A percentile compares a stretch with the other conserved stretches of the same genome.
Conservation (phyloP, 2,797 vertebrate species). For the Tenualosa ilisha region DNA sequence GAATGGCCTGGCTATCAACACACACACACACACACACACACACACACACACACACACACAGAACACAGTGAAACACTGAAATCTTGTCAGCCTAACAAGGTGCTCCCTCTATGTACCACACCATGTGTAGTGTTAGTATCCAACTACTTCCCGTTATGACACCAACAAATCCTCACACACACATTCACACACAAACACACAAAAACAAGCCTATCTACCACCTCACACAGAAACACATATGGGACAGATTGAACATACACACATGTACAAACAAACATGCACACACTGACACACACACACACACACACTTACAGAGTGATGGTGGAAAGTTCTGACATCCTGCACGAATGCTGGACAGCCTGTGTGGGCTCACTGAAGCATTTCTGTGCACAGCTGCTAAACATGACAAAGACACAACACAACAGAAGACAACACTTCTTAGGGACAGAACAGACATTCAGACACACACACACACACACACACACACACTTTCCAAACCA, state of each 20-base stretch:
- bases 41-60: too few relatives aligned
- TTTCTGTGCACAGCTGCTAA: conserved; percentile 99
- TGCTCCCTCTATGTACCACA: background rate
- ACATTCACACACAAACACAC: background rate
- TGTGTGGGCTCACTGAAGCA: conserved; percentile 99
- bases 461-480: conserved; percentile 72
- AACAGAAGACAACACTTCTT: conserved; percentile 67
- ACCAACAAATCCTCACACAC: background rate
- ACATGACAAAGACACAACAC: conserved; percentile 94
- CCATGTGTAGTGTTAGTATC: background rate
- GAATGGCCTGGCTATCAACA: background rate
- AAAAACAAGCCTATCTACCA: conserved; percentile 17
- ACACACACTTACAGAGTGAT: conserved; percentile 98
- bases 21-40: background rate
- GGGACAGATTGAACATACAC: conserved; percentile 26
- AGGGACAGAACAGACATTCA: conserved; percentile 51
- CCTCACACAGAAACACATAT: conserved; percentile 5
- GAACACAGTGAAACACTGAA: background rate
- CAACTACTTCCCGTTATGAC: background rate
- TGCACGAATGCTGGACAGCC: conserved; percentile 98
- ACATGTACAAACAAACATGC: conserved; percentile 35
- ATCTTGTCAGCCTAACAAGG: background rate
- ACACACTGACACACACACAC: conserved; percentile 23
- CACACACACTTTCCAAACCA: conserved; percentile 34
- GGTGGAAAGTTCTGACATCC: conserved; percentile 99